Evolutionary conservation across 2,888 invertebrate species (phyloP).

Genomic region (Heliconius sara): DNA sequence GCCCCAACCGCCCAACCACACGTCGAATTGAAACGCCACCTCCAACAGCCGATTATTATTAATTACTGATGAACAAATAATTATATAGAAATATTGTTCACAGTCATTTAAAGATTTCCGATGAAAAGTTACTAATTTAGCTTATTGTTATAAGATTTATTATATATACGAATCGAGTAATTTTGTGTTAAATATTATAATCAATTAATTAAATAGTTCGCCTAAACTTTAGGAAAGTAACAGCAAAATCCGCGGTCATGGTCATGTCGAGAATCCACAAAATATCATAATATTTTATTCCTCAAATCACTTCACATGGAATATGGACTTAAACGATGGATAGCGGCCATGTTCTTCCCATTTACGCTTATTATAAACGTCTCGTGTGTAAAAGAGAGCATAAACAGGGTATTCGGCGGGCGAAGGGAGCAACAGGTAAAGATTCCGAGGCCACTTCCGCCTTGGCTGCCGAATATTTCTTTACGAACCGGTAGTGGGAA

Average conservation of each 20-base stretch:
- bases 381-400: slow-evolving; percentile 66
- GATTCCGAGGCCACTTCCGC: slow-evolving; percentile 85
- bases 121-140: neutral
- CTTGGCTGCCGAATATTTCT: slow-evolving; percentile 85
- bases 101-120: neutral
- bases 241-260: slow-evolving; percentile 76
- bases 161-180: neutral
- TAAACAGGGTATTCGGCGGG: slow-evolving; percentile 70
- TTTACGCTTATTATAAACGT: slow-evolving; percentile 59
- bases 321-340: slow-evolving; percentile 53
- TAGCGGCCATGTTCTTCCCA: slow-evolving; percentile 52
- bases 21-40: slow-evolving; percentile 66
- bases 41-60: slow-evolving; percentile 38
- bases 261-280: slow-evolving; percentile 64
- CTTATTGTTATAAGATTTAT: neutral
- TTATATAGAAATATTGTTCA: neutral
- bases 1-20: slow-evolving; percentile 66
- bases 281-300: slow-evolving; percentile 76
- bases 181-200: neutral
- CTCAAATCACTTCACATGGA: slow-evolving; percentile 73
- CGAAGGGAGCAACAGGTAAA: slow-evolving; percentile 84
- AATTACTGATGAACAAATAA: slow-evolving; percentile 20
- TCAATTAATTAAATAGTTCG: neutral
- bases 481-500: slow-evolving; percentile 84
- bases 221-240: slow-evolving; percentile 64